Conservation (phyloP, 2,113 vertebrate species). For the Neodontobutis hainanensis region DNA sequence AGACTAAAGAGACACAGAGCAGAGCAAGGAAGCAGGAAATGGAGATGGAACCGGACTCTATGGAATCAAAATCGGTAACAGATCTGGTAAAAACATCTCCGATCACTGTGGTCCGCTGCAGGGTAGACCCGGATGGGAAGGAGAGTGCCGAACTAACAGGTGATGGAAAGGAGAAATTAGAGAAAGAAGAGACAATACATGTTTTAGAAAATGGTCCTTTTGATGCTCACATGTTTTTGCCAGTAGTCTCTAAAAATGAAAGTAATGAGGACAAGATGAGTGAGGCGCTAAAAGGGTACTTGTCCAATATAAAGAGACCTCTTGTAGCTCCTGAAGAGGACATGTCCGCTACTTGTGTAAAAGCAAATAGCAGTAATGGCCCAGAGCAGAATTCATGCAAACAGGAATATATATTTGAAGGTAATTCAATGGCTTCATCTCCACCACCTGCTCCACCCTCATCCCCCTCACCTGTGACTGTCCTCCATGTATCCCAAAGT, state of each 20-base stretch:
- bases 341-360: slow-evolving; percentile 11
- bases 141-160: slow-evolving; percentile 55
- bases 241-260: slow-evolving; percentile 21
- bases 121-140: slow-evolving; percentile 66
- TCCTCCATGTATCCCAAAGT: slow-evolving; percentile 31
- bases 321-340: slow-evolving; percentile 19
- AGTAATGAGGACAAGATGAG: slow-evolving; percentile 18
- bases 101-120: slow-evolving; percentile 76
- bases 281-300: background rate
- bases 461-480: slow-evolving; percentile 51
- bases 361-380: slow-evolving; percentile 16
- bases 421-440: slow-evolving; percentile 34
- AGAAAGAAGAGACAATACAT: slow-evolving; percentile 19
- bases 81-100: slow-evolving; percentile 72
- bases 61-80: slow-evolving; percentile 86
- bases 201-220: slow-evolving; percentile 44
- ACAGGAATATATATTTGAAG: slow-evolving; percentile 21
- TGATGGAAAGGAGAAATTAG: slow-evolving; percentile 50
- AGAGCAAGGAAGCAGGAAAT: slow-evolving; percentile 69
- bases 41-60: slow-evolving; percentile 88
- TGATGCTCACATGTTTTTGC: slow-evolving; percentile 63
- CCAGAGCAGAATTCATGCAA: slow-evolving; percentile 14
- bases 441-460: slow-evolving; percentile 59
- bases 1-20: slow-evolving; percentile 4
- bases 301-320: slow-evolving; percentile 28